A percentile compares a stretch with the other conserved stretches of the same genome.
Evolutionary conservation across 2,113 vertebrate genomes (phyloP).

Genomic region (Sinosuthora webbiana): DNA sequence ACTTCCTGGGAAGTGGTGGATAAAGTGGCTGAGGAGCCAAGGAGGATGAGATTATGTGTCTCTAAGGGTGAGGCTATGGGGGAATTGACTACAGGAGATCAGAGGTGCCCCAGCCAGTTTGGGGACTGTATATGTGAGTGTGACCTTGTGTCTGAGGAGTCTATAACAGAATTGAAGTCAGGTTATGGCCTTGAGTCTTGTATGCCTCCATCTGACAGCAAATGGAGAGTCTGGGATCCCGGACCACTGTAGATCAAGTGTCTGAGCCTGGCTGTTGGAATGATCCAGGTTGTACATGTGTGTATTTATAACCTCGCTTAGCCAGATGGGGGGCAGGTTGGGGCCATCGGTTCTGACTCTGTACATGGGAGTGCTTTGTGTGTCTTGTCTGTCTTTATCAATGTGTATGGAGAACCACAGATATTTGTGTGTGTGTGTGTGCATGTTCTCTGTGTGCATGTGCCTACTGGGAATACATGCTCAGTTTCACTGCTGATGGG

Average conservation of each 20-base stretch:
- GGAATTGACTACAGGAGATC: background rate
- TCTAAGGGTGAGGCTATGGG: background rate
- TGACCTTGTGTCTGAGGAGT: background rate
- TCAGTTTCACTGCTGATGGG: background rate
- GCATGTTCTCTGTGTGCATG: background rate
- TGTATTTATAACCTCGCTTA: background rate
- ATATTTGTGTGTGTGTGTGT: background rate
- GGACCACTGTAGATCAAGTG: background rate
- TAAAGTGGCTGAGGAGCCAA: background rate
- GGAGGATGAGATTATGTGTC: no score
- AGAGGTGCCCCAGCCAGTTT: background rate
- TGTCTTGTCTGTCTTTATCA: background rate
- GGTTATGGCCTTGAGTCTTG: background rate
- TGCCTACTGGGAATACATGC: background rate
- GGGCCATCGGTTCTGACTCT: background rate
- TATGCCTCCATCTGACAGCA: background rate
- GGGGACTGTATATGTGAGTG: no score
- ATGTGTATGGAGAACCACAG: accelerated
- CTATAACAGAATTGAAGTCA: background rate
- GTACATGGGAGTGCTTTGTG: background rate
- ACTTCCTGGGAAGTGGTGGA: accelerated
- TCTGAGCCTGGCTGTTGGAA: background rate
- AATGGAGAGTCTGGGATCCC: background rate
- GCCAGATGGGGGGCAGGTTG: background rate
- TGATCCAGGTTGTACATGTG: background rate